phyloP scores from a whole-genome alignment of 2,888 invertebrate species.

The Dendrolimus houi region DNA sequence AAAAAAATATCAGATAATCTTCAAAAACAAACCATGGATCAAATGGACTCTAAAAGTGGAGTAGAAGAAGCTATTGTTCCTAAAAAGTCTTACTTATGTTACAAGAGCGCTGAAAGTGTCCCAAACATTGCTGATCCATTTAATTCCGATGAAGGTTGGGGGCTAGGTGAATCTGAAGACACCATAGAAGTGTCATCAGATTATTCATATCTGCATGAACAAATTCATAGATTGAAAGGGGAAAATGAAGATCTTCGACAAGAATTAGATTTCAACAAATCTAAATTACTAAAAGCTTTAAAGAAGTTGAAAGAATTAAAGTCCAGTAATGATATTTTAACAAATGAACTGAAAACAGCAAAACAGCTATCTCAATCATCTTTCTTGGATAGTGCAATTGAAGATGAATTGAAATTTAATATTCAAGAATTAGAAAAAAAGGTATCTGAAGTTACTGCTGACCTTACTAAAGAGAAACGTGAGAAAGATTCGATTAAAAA shows the following conservation, averaged over 20 bases:
- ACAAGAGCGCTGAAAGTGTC: conserved; percentile 36
- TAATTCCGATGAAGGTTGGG: conserved; percentile 65
- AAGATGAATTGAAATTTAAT: conserved; percentile 86
- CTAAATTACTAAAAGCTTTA: conserved; percentile 86
- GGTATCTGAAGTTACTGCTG: conserved; percentile 74
- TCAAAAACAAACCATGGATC: conserved; percentile 22
- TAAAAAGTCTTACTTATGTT: conserved; percentile 74
- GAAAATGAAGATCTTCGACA: conserved; percentile 76
- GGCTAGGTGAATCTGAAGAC: conserved; percentile 50
- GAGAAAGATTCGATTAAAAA: conserved; percentile 83
- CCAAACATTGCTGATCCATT: conserved; percentile 44
- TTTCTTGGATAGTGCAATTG: conserved; percentile 85
- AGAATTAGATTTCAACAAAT: conserved; percentile 79
- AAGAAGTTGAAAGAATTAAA: conserved; percentile 92
- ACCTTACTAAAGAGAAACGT: conserved; percentile 75
- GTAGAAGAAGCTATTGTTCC: conserved; percentile 60
- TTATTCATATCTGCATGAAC: conserved; percentile 74
- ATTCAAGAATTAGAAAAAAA: conserved; percentile 80
- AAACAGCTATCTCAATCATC: conserved; percentile 72
- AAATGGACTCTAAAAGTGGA: conserved; percentile 17
- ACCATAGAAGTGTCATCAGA: conserved; percentile 47
- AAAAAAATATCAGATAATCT: conserved; percentile 31
- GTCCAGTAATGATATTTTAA: conserved; percentile 77
- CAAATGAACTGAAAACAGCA: conserved; percentile 69
- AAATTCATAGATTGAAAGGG: conserved; percentile 74